phyloP scores from a whole-genome alignment of 2,113 vertebrate species.

The Thinocorus orbignyianus region DNA sequence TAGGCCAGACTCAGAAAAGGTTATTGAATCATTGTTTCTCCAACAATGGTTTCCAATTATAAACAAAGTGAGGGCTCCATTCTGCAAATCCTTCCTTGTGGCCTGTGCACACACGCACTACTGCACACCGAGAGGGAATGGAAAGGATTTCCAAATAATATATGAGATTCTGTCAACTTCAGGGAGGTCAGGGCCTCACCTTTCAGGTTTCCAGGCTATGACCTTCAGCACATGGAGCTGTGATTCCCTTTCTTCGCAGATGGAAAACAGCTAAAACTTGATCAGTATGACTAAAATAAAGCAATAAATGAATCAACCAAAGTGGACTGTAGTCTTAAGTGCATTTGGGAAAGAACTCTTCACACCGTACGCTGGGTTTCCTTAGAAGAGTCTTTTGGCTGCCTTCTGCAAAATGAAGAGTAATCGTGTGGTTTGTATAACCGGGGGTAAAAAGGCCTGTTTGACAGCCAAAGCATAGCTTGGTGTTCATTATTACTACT shows the following conservation, averaged over 20 bases:
- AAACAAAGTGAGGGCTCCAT: conserved; percentile 1
- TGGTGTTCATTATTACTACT: neutral
- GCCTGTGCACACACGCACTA: neutral
- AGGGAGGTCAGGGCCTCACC: neutral
- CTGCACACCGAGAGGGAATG: neutral
- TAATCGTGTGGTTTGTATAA: neutral
- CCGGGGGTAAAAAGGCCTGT: neutral
- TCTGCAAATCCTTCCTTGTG: neutral
- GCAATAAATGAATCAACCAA: neutral
- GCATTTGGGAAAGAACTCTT: neutral
- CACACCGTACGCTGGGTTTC: neutral
- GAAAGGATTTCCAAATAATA: neutral
- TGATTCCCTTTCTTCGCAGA: neutral
- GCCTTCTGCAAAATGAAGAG: neutral
- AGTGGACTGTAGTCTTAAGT: neutral
- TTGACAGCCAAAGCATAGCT: neutral
- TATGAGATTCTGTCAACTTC: neutral
- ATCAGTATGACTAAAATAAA: neutral
- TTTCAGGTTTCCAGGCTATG: neutral
- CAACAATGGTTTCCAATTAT: conserved; percentile 44
- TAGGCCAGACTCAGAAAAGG: conserved; percentile 23
- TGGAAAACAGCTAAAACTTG: neutral
- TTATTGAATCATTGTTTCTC: conserved; percentile 30
- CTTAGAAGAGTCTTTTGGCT: neutral
- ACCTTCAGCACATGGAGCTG: neutral